phyloP scores from a whole-genome alignment of 2,113 vertebrate genomes.

The Chaetops frenatus region DNA sequence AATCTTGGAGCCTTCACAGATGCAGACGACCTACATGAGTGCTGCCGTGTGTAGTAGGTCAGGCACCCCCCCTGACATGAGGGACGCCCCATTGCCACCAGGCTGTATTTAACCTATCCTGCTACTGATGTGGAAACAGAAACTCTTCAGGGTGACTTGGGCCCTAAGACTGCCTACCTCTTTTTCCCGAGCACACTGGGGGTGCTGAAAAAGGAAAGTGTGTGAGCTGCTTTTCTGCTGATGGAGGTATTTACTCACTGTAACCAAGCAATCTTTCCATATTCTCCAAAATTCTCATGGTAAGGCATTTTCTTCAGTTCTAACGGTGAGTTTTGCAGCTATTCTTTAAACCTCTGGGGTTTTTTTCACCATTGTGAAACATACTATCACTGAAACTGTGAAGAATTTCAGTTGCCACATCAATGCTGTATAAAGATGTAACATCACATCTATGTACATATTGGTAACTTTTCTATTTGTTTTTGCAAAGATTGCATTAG shows the following conservation, averaged over 20 bases:
- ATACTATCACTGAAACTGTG: background rate
- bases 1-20: constrained; percentile 43
- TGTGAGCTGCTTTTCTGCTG: background rate
- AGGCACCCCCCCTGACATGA: background rate
- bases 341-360: background rate
- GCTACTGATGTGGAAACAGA: background rate
- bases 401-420: background rate
- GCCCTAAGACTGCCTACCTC: background rate
- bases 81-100: background rate
- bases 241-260: background rate
- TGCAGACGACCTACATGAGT: background rate
- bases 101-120: background rate
- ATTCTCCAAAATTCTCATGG: background rate
- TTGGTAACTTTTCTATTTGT: background rate
- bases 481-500: background rate
- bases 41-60: background rate
- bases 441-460: background rate
- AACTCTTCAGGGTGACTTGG: background rate
- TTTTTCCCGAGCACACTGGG: background rate
- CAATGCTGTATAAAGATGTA: background rate
- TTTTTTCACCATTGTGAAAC: background rate
- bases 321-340: background rate
- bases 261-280: background rate
- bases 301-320: background rate
- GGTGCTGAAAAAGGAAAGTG: background rate